Conservation (phyloP, 2,797 vertebrate genomes). For the Semaprochilodus insignis region DNA sequence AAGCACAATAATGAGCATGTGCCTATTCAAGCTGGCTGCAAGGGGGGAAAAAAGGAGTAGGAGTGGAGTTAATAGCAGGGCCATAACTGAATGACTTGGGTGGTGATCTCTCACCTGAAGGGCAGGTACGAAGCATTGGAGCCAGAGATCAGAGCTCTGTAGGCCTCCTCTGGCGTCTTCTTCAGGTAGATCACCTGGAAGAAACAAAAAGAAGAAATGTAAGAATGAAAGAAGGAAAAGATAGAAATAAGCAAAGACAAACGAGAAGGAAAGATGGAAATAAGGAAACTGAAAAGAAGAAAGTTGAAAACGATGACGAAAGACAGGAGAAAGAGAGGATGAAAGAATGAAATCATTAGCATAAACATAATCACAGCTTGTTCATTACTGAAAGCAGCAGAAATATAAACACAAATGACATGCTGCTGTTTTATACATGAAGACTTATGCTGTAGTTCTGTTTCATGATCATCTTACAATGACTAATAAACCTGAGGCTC, state of each 20-base stretch:
- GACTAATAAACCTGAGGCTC: not conserved
- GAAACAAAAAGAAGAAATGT: conserved; percentile 30
- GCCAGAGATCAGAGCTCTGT: conserved; percentile 88
- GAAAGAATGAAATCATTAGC: too few relatives aligned
- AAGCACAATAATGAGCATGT: not conserved
- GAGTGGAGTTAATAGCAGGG: not conserved
- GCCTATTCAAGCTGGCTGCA: not conserved
- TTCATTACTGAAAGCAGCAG: too few relatives aligned
- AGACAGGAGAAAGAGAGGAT: too few relatives aligned
- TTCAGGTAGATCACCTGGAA: conserved; percentile 93
- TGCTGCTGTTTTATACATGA: too few relatives aligned
- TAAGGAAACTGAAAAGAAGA: not conserved
- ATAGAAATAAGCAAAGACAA: not conserved
- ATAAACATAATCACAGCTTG: too few relatives aligned
- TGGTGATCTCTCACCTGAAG: conserved; percentile 85
- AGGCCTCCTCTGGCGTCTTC: conserved; percentile 95
- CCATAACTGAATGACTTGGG: not conserved
- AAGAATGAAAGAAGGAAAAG: not conserved
- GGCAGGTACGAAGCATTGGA: conserved; percentile 92
- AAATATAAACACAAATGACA: too few relatives aligned
- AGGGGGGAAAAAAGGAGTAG: too few relatives aligned
- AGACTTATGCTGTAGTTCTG: not conserved
- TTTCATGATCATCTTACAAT: not conserved
- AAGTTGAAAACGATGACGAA: too few relatives aligned
- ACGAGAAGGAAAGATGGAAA: not conserved